Conservation (phyloP, 2,888 invertebrate genomes). For the Zootermopsis nevadensis region DNA sequence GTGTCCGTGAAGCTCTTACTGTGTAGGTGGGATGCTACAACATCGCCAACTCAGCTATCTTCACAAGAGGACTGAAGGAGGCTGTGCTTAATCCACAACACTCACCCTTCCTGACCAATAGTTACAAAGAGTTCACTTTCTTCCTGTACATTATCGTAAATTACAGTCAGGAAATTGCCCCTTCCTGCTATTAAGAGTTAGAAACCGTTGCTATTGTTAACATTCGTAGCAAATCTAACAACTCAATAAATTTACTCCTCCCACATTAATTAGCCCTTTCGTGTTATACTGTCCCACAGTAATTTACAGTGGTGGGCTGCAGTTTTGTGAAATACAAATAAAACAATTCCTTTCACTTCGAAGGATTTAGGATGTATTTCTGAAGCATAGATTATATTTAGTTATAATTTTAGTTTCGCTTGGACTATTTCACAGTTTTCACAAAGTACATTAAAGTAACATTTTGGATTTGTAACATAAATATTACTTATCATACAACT, state of each 20-base stretch:
- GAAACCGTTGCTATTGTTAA: not conserved
- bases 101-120: not conserved
- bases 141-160: constrained; percentile 17
- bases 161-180: not conserved
- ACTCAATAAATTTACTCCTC: not conserved
- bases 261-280: not conserved
- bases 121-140: not conserved
- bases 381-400: not conserved
- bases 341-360: not conserved
- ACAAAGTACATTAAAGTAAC: not conserved
- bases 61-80: not conserved
- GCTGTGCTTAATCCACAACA: not conserved
- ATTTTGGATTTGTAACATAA: not conserved
- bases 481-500: not conserved
- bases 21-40: not conserved
- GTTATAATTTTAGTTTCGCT: no score
- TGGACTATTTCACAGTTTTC: not conserved
- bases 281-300: not conserved
- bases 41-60: not conserved
- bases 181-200: not conserved
- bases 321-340: not conserved
- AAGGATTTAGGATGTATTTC: not conserved
- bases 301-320: not conserved
- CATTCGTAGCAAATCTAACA: not conserved
- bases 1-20: not conserved